phyloP scores from a whole-genome alignment of 2,113 vertebrate species.

The Saimiri boliviensis region DNA sequence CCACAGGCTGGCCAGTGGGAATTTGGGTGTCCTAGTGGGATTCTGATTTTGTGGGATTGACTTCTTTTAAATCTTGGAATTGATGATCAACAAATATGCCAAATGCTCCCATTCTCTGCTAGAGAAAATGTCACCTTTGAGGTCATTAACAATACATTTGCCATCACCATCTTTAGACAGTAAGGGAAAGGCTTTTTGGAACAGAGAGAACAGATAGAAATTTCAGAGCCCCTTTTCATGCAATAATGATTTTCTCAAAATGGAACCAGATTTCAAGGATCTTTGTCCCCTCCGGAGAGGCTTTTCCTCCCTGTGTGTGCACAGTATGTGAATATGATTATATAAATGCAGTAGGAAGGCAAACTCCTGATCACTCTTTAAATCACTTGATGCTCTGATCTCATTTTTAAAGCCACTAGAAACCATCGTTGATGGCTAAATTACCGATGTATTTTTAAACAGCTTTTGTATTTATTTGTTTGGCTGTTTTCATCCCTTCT shows the following conservation, averaged over 20 bases:
- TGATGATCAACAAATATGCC: not conserved
- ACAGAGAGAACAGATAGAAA: not conserved
- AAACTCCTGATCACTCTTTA: not conserved
- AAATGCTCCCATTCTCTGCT: not conserved
- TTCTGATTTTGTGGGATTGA: not conserved
- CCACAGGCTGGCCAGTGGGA: not conserved
- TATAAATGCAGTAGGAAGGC: not conserved
- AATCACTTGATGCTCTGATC: not conserved
- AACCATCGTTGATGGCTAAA: not conserved
- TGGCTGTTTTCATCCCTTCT: conserved; percentile 56
- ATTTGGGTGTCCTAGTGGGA: not conserved
- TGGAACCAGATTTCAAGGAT: not conserved
- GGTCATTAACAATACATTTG: not conserved
- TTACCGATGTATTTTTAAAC: conserved; percentile 22
- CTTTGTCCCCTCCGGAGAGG: not conserved
- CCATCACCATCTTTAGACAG: not conserved
- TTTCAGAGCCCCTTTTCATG: not conserved
- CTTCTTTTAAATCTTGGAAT: not conserved
- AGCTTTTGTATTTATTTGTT: not conserved
- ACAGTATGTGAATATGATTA: not conserved
- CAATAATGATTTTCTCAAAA: conserved; percentile 4
- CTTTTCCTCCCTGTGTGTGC: not conserved
- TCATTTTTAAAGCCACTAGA: not conserved
- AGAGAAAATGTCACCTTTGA: not conserved
- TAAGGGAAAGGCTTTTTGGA: not conserved